Conservation (phyloP, 2,113 vertebrate species). For the Tamias sibiricus region DNA sequence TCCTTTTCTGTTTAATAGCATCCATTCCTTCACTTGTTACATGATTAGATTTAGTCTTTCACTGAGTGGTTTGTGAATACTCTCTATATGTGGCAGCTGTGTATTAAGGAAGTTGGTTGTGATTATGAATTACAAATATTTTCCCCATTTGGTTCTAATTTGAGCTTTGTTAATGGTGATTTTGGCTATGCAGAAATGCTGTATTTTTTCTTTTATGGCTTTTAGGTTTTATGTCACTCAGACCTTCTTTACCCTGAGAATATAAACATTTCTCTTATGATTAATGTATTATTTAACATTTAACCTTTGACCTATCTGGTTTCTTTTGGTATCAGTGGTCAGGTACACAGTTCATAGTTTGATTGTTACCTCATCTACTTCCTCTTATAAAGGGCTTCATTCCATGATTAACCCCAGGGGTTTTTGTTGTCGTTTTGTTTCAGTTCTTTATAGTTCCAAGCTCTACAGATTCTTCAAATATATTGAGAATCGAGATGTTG, state of each 20-base stretch:
- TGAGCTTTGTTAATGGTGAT: conserved; percentile 31
- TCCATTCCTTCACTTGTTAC: not conserved
- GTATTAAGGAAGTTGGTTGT: not conserved
- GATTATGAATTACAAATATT: not conserved
- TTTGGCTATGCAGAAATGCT: not conserved
- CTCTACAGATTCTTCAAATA: conserved; percentile 93
- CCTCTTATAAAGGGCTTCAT: not conserved
- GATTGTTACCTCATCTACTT: not conserved
- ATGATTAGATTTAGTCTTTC: not conserved
- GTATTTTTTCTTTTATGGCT: not conserved
- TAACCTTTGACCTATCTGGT: not conserved
- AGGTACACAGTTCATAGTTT: not conserved
- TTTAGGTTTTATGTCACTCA: conserved; percentile 11
- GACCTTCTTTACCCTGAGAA: not conserved
- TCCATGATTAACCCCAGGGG: not conserved
- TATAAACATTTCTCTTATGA: not conserved
- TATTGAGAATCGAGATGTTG: conserved; percentile 91
- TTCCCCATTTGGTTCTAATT: not conserved
- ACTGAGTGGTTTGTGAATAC: not conserved
- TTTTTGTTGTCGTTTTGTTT: conserved; percentile 55
- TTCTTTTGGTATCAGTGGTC: not conserved
- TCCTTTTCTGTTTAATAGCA: not conserved
- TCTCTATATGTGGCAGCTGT: not conserved
- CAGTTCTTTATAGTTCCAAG: conserved; percentile 92
- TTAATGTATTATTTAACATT: not conserved